Evolutionary conservation across 2,888 invertebrate species (phyloP), one percentile per base, ranked within the genome.

Genomic region (Rhagonycha fulva): DNA sequence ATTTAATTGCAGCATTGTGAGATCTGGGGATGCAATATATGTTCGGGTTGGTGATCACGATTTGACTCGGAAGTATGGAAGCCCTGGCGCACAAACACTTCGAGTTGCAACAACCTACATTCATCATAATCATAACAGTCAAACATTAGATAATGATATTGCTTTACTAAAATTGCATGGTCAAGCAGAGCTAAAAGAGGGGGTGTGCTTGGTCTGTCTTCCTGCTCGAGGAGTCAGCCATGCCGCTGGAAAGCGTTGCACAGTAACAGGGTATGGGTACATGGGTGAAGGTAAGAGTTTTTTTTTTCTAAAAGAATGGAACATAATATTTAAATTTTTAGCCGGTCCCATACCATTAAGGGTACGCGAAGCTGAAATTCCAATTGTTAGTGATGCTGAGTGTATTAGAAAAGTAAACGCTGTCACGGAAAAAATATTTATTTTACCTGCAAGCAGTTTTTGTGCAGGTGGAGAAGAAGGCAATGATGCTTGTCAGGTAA

Each of bases 61-160:
- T 88, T 89, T 97, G 80, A 97, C 96, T 0, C 90, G 95, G 76
- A 96, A 96, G 87, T 96, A 95, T 86, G 97, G 96, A 30, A 96
- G 96, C 81, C 96, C 96, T 0, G 96, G 96, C 10, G 97, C 97
- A 0, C 96, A 97, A 88, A 97, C 97, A 0, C 89, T 97, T 19
- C 90, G 96, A 14, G 97, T 97, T 2, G 96, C 96, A 72, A 97
- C 97, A 71, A 97, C 97, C 0, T 97, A 97, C 87, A 97, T 97
- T 78, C 97, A 97, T 85, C 97, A 97, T 88, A 97, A 97, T 89
- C 97, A 97, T 89, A 97, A 97, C 88, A 96, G 96, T 82, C 97
- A 97, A 88, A 97, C 97, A 1, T 88, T 97, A 80, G 97, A 97
- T 86, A 97, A 98, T 84, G 98, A 98, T 84, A 97, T 98, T 79